These are phyloP conservation scores for Homalodisca vitripennis DNA, from an alignment of 1,140 invertebrate species.

Conservation along the genomic window DNA sequence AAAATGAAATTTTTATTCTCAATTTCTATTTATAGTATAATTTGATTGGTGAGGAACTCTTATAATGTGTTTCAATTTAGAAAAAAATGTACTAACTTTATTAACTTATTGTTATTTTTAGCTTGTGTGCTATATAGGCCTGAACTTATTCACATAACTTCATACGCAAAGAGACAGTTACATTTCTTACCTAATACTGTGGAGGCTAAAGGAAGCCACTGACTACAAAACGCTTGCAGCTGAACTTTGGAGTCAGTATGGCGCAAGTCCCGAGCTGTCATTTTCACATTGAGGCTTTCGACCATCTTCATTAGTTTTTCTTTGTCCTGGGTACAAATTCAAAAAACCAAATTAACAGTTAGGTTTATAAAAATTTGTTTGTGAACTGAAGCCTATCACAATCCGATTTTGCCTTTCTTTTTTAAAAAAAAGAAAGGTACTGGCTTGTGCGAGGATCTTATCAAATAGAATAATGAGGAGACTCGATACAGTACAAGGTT, in stretches of 20 bases:
- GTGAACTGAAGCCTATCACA: too few relatives aligned
- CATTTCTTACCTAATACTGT: constrained; percentile 62
- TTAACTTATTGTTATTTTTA: too few relatives aligned
- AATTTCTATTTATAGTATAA: constrained; percentile 4
- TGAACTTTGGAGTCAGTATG: constrained; percentile 75
- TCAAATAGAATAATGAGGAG: too few relatives aligned
- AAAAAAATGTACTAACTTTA: background rate
- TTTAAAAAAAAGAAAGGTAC: too few relatives aligned
- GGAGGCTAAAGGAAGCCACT: constrained; percentile 87
- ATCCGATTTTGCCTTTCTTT: too few relatives aligned
- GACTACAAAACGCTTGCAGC: constrained; percentile 76
- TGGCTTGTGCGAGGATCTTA: too few relatives aligned
- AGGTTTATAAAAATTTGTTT: too few relatives aligned
- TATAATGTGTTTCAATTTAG: background rate
- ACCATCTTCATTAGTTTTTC: constrained; percentile 78
- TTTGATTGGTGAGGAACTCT: background rate
- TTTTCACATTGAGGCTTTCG: constrained; percentile 76
- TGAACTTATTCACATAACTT: background rate
- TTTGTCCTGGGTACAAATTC: constrained; percentile 60
- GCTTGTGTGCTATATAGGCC: too few relatives aligned
- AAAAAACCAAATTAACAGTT: too few relatives aligned
- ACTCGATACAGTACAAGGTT: too few relatives aligned
- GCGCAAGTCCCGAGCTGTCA: constrained; percentile 73
- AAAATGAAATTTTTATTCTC: too few relatives aligned
- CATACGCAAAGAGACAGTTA: too few relatives aligned